Conservation (phyloP, 1,140 invertebrate species). For the Drosophila grimshawi region DNA sequence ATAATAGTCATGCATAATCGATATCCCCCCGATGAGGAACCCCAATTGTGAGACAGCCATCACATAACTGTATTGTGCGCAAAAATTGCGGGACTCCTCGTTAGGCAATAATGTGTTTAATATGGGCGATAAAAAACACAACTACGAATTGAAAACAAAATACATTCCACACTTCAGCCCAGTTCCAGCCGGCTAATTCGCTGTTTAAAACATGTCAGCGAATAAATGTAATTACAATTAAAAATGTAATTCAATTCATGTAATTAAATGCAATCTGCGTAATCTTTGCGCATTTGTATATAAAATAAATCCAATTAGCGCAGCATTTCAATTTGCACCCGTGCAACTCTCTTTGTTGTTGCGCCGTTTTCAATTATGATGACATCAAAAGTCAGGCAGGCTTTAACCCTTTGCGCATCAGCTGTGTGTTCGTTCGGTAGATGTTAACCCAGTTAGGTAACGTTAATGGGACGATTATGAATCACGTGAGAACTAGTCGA, state of each 20-base stretch:
- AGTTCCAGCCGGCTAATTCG: too few relatives aligned
- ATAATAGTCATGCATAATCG: background rate
- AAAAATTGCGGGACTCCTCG: background rate
- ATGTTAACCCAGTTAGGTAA: constrained; percentile 36
- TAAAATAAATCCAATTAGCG: background rate
- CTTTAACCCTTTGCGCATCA: background rate
- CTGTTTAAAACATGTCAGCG: too few relatives aligned
- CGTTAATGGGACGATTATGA: constrained; percentile 57
- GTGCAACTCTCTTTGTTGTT: background rate
- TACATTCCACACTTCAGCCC: too few relatives aligned
- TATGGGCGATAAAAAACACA: too few relatives aligned
- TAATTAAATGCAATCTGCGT: too few relatives aligned
- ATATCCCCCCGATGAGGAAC: background rate
- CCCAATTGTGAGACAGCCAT: background rate
- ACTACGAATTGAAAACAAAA: too few relatives aligned
- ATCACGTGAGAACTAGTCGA: constrained; percentile 50
- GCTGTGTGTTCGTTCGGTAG: background rate
- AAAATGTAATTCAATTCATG: too few relatives aligned
- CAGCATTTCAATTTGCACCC: background rate
- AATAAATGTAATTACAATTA: too few relatives aligned
- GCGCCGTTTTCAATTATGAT: constrained; percentile 1
- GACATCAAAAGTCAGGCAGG: too few relatives aligned
- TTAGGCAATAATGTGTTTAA: too few relatives aligned
- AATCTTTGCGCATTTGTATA: background rate
- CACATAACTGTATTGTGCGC: background rate